Evolutionary conservation across 1,140 invertebrate genomes (phyloP).

Genomic region (Anastatus disparis): DNA sequence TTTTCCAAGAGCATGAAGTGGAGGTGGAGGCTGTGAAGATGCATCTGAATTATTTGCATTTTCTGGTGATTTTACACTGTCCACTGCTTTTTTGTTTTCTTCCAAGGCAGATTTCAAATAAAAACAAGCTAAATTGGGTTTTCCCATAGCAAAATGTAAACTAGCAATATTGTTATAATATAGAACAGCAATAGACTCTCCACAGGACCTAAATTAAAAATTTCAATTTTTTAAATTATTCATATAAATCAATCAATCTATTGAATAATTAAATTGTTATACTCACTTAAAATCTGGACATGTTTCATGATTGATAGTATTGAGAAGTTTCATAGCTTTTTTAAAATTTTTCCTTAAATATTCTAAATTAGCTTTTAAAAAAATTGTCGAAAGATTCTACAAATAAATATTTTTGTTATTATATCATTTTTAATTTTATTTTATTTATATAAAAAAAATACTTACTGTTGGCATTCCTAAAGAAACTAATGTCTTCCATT

Average conservation of each 20-base stretch:
- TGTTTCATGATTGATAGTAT: constrained; percentile 67
- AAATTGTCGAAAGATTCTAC: constrained; percentile 72
- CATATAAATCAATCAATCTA: constrained; percentile 18
- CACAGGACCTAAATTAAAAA: constrained; percentile 65
- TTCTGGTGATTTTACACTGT: constrained; percentile 61
- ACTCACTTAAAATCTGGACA: constrained; percentile 65
- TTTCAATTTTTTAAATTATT: constrained; percentile 22
- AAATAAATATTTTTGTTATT: constrained; percentile 47
- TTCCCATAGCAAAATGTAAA: constrained; percentile 86
- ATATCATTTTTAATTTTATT: constrained; percentile 7
- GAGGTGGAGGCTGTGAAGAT: constrained; percentile 35
- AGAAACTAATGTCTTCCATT: constrained; percentile 62
- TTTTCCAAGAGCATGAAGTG: constrained; percentile 71
- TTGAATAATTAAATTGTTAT: constrained; percentile 9
- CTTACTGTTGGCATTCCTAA: constrained; percentile 57
- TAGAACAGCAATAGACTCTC: constrained; percentile 76
- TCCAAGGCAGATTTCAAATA: constrained; percentile 87
- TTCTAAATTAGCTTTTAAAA: constrained; percentile 77
- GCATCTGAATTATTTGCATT: constrained; percentile 17
- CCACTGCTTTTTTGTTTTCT: constrained; percentile 77
- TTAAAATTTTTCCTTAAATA: constrained; percentile 76
- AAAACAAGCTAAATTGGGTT: constrained; percentile 85
- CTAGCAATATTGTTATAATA: constrained; percentile 92
- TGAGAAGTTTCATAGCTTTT: constrained; percentile 76
- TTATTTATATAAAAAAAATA: constrained; percentile 14